phyloP scores from a whole-genome alignment of 2,113 vertebrate species.

The Zapus hudsonius region DNA sequence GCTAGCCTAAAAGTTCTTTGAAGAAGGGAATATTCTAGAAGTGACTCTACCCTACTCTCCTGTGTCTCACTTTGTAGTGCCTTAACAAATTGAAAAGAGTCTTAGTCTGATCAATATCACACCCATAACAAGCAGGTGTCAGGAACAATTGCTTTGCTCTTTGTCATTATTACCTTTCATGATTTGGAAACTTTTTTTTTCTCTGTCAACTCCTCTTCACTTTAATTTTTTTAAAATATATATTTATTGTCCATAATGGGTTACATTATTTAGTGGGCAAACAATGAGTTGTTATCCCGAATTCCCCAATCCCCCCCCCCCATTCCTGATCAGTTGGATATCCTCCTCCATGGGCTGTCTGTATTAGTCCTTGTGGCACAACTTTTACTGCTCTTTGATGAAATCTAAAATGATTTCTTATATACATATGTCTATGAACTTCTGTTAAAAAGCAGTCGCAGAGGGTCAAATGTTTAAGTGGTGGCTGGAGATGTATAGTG shows the following conservation, averaged over 20 bases:
- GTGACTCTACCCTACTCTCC: neutral
- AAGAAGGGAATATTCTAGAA: neutral
- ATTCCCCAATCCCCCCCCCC: too few relatives aligned
- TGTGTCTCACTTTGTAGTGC: neutral
- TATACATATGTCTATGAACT: neutral
- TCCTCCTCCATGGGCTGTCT: too few relatives aligned
- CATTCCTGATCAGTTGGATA: too few relatives aligned
- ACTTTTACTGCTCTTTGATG: neutral
- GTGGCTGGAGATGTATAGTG: neutral
- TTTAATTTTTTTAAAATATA: too few relatives aligned
- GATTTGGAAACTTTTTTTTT: neutral
- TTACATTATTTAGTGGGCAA: too few relatives aligned
- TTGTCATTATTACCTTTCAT: neutral
- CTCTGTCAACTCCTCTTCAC: too few relatives aligned
- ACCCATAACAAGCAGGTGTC: neutral
- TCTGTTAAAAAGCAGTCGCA: constrained; percentile 21
- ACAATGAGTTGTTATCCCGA: too few relatives aligned
- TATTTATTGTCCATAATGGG: too few relatives aligned
- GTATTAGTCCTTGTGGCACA: too few relatives aligned
- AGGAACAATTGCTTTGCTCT: neutral
- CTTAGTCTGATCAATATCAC: neutral
- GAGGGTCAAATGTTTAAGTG: neutral
- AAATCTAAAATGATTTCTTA: constrained; percentile 19
- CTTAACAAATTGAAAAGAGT: neutral
- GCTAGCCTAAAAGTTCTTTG: neutral